A percentile compares a stretch with the other conserved stretches of the same genome.
Conservation (phyloP, 1,140 invertebrate species). For the Himalopsyche phryganea region DNA sequence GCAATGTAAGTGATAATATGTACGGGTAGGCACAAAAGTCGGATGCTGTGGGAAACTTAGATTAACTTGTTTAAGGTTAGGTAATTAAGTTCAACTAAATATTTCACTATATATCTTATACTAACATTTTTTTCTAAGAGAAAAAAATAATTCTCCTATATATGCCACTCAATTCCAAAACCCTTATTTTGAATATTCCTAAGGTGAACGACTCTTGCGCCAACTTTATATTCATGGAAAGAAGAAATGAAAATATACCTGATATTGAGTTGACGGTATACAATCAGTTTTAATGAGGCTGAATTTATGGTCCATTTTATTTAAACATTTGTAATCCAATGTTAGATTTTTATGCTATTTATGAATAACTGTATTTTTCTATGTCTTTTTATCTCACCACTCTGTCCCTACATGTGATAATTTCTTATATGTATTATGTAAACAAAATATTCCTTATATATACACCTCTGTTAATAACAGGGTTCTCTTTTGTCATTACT, state of each 20-base stretch:
- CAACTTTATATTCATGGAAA: slow-evolving; percentile 12
- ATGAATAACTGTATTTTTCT: slow-evolving; percentile 32
- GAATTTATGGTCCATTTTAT: slow-evolving; percentile 32
- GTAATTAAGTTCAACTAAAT: no score
- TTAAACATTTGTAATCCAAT: slow-evolving; percentile 29
- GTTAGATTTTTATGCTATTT: slow-evolving; percentile 28
- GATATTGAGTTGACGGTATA: slow-evolving; percentile 19
- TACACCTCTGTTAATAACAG: no score
- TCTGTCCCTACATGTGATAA: slow-evolving; percentile 33
- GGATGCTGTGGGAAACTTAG: background rate
- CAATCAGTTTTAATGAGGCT: slow-evolving; percentile 34
- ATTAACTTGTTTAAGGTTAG: background rate
- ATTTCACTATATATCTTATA: no score
- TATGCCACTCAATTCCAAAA: no score
- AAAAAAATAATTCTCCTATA: background rate
- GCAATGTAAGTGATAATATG: background rate
- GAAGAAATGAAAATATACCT: background rate
- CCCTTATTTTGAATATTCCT: no score
- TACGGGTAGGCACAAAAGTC: slow-evolving; percentile 6
- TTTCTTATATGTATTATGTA: slow-evolving; percentile 21
- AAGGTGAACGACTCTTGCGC: slow-evolving; percentile 12
- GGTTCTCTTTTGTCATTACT: no score
- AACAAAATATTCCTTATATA: no score
- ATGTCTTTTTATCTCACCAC: slow-evolving; percentile 30
- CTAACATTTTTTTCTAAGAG: no score